Evolutionary conservation across 2,888 invertebrate genomes (phyloP).

Genomic region (Platycheirus rosarum): DNA sequence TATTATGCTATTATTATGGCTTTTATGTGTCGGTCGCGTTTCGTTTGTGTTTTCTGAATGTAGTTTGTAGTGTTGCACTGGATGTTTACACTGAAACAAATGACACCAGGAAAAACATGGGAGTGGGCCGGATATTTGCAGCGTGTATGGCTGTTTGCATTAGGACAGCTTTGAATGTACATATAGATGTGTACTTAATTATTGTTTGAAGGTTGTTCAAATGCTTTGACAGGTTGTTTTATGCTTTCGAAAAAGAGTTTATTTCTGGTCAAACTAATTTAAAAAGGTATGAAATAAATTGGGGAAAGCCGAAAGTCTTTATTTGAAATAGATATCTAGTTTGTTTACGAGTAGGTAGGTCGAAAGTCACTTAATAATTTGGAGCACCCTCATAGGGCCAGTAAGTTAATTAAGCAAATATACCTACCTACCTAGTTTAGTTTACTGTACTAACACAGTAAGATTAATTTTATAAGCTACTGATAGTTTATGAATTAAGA

Average conservation of each 20-base stretch:
- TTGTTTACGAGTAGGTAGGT: too few relatives aligned
- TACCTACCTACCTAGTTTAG: too few relatives aligned
- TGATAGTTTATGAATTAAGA: too few relatives aligned
- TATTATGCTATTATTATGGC: constrained; percentile 72
- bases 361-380: too few relatives aligned
- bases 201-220: constrained; percentile 17
- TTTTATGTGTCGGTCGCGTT: constrained; percentile 72
- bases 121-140: constrained; percentile 72
- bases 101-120: constrained; percentile 43
- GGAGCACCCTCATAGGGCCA: too few relatives aligned
- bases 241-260: not conserved
- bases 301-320: too few relatives aligned
- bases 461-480: too few relatives aligned
- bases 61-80: constrained; percentile 67
- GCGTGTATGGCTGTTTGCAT: constrained; percentile 57
- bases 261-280: too few relatives aligned
- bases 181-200: not conserved
- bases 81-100: constrained; percentile 74
- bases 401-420: too few relatives aligned
- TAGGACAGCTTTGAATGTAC: constrained; percentile 33
- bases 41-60: constrained; percentile 66
- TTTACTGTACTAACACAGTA: too few relatives aligned
- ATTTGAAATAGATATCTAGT: too few relatives aligned
- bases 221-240: not conserved
- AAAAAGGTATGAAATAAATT: too few relatives aligned